phyloP scores from a whole-genome alignment of 1,140 invertebrate genomes.

The Laupala kohalensis region DNA sequence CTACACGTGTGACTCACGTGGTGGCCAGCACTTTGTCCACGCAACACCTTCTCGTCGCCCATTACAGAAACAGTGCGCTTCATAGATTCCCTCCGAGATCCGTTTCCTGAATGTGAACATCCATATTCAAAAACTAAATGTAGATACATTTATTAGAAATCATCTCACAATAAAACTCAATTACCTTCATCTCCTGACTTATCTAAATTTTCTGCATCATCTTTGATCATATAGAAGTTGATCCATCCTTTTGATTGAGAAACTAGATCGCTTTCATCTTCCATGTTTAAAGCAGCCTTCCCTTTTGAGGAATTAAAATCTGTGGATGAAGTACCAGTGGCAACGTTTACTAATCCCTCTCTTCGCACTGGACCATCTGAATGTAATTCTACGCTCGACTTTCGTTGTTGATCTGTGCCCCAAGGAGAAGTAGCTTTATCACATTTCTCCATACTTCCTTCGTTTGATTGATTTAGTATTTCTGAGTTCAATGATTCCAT shows the following conservation, averaged over 20 bases:
- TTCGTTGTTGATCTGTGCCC: too few relatives aligned
- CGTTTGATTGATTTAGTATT: too few relatives aligned
- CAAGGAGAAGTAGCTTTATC: too few relatives aligned
- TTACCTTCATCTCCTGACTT: background rate
- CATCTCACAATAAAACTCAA: background rate
- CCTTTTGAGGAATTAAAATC: background rate
- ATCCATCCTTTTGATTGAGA: slow-evolving; percentile 26
- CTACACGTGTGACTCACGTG: background rate
- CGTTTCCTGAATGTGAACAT: too few relatives aligned
- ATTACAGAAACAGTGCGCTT: background rate
- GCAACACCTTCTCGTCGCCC: background rate
- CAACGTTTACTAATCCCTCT: background rate
- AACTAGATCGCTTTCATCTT: slow-evolving; percentile 16
- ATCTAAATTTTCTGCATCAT: background rate
- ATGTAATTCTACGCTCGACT: too few relatives aligned
- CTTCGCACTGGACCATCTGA: too few relatives aligned
- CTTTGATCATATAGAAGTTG: slow-evolving; percentile 24
- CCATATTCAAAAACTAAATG: too few relatives aligned
- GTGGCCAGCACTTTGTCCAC: background rate
- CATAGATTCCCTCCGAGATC: background rate
- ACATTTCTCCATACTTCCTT: too few relatives aligned
- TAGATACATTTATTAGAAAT: too few relatives aligned
- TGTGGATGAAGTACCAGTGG: background rate
- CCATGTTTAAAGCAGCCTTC: slow-evolving; percentile 5
- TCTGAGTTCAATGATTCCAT: too few relatives aligned